Conservation (phyloP, 2,113 vertebrate species). For the Sardina pilchardus region DNA sequence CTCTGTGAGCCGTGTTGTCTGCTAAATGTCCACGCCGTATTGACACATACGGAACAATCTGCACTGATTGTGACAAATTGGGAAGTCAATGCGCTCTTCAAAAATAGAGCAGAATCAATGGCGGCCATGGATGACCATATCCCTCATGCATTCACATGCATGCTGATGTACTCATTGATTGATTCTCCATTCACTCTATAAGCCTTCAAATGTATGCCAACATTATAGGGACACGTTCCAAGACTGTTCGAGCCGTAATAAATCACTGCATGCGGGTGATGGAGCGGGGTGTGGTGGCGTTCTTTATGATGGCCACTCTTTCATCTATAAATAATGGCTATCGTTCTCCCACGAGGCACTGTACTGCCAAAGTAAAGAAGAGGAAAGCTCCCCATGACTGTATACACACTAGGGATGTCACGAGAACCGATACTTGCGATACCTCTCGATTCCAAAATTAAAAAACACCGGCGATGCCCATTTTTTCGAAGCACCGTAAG, state of each 20-base stretch:
- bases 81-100: constrained; percentile 48
- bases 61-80: constrained; percentile 55
- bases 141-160: constrained; percentile 42
- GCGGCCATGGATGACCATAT: constrained; percentile 32
- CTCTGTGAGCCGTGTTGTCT: neutral
- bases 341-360: neutral
- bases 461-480: too few relatives aligned
- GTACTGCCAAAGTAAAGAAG: neutral
- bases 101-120: constrained; percentile 50
- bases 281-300: neutral
- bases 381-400: neutral
- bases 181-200: constrained; percentile 30
- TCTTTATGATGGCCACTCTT: neutral
- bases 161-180: constrained; percentile 12
- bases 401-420: too few relatives aligned
- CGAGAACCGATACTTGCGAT: too few relatives aligned
- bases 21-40: constrained; percentile 7
- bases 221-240: neutral
- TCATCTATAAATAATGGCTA: neutral
- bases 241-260: neutral
- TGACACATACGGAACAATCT: constrained; percentile 36
- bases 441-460: too few relatives aligned
- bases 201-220: neutral
- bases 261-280: neutral
- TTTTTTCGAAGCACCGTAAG: too few relatives aligned